phyloP scores from a whole-genome alignment of 2,113 vertebrate species.

The Seriola dumerili region DNA sequence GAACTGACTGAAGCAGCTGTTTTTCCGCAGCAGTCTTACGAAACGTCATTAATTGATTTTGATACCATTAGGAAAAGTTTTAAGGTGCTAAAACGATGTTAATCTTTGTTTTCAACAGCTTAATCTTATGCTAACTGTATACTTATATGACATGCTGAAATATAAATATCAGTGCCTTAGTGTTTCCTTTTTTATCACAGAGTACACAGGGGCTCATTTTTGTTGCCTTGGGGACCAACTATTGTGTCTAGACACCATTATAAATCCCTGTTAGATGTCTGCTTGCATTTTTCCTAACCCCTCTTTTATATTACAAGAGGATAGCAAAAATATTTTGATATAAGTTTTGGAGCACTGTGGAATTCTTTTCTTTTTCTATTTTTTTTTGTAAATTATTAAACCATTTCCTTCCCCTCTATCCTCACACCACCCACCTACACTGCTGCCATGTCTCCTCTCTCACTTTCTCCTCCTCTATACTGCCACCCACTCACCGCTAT shows the following conservation, averaged over 20 bases:
- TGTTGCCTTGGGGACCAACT: conserved; percentile 31
- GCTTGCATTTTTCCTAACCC: conserved; percentile 26
- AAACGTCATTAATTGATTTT: background rate
- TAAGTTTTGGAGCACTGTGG: conserved; percentile 23
- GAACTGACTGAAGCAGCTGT: background rate
- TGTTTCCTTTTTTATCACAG: conserved; percentile 17
- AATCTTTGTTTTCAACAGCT: background rate
- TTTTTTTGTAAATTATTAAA: conserved; percentile 59
- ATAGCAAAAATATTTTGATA: conserved; percentile 25
- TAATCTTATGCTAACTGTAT: background rate
- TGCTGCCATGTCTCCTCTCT: conserved; percentile 56
- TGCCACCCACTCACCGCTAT: conserved; percentile 55
- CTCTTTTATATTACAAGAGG: conserved; percentile 24
- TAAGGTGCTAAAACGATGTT: background rate
- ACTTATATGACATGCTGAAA: background rate
- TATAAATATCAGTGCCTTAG: background rate
- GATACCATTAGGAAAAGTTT: background rate
- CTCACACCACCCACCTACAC: conserved; percentile 63
- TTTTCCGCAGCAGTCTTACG: no score
- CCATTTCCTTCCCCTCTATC: conserved; percentile 50
- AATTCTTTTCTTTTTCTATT: conserved; percentile 15
- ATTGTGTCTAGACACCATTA: conserved; percentile 50
- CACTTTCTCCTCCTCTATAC: conserved; percentile 52
- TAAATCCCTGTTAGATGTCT: conserved; percentile 48
- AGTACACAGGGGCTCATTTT: conserved; percentile 25